Evolutionary conservation across 2,888 invertebrate species (phyloP), one percentile per base, ranked within the genome.

Genomic region (Trichogramma dendrolimi): DNA sequence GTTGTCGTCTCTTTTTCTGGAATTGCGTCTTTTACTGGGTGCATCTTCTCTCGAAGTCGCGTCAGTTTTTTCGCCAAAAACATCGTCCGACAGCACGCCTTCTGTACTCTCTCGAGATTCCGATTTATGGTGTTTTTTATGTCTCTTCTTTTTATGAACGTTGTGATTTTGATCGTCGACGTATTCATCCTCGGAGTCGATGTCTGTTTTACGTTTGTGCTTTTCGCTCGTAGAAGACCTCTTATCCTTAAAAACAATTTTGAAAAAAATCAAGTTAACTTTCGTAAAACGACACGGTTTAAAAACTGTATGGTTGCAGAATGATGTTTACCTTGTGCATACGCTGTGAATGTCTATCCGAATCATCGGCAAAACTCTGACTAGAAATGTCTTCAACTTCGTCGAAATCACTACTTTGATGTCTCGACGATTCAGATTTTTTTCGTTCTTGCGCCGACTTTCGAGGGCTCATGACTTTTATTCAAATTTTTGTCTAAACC

Each of bases 131-230:
- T 58, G 62, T 55, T 60, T 64, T 61, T 47, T 58, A 50, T 27
- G 55, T 43, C 56, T 47, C 60, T 46, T 44, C 47, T 55, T 57
- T 40, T 51, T 62, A 27, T 60, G 60, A 27, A 27, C 27, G 27
- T 27, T 27, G 27, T 27, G 27, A 27, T 27, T 27, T 57, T 51
- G 62, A 6, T 58, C 14, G n/a, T 65, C 62, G 44, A 63, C 60
- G 49, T 52, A 65, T 55, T 64, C 61, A 38, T 57, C 58, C 38
- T 60, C 64, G 7, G 65, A 64, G 43, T 69, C 63, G 7, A 60
- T 60, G 42, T 59, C 59, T 10, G 55, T 55, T 46, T n/a, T 55
- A 27, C 43, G 52, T 40, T 62, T 49, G 11, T 44, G 63, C 43
- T 43, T 41, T 8, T 53, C 58, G 27, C 52, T 57, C 53, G 56